These are phyloP conservation scores for Limosa lapponica DNA, from an alignment of 2,797 vertebrate species.

Conservation along the genomic window DNA sequence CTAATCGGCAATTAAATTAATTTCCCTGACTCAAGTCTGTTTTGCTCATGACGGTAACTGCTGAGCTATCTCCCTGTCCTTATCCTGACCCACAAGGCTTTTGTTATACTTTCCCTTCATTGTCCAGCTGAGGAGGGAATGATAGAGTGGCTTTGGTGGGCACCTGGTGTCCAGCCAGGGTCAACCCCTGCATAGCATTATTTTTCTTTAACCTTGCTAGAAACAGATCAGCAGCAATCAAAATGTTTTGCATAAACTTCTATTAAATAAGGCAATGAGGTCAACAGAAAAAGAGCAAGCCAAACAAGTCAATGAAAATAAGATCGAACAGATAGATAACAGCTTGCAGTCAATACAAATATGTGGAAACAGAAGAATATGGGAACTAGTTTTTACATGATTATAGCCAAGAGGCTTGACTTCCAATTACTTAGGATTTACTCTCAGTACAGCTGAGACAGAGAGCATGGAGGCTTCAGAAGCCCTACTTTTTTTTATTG, in stretches of 20 bases:
- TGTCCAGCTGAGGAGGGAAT: background rate
- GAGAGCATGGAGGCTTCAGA: background rate
- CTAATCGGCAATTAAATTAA: background rate
- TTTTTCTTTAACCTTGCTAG: background rate
- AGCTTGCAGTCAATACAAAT: background rate
- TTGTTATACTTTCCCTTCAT: background rate
- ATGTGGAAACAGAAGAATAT: background rate
- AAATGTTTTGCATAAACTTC: background rate
- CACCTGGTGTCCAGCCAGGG: background rate
- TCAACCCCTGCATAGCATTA: background rate
- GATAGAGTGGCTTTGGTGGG: background rate
- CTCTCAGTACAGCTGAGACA: background rate
- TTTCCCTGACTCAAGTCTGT: background rate
- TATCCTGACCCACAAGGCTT: background rate
- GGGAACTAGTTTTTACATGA: background rate
- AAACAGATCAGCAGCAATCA: background rate
- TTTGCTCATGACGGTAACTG: background rate
- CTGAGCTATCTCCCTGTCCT: background rate
- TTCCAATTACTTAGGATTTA: background rate
- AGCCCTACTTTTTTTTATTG: background rate
- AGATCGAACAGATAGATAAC: background rate
- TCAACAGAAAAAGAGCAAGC: background rate
- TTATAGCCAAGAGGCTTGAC: background rate
- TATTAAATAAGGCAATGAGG: background rate
- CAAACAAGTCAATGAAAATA: background rate